phyloP scores from a whole-genome alignment of 2,888 invertebrate genomes.

The Drosophila parthenogenetica region DNA sequence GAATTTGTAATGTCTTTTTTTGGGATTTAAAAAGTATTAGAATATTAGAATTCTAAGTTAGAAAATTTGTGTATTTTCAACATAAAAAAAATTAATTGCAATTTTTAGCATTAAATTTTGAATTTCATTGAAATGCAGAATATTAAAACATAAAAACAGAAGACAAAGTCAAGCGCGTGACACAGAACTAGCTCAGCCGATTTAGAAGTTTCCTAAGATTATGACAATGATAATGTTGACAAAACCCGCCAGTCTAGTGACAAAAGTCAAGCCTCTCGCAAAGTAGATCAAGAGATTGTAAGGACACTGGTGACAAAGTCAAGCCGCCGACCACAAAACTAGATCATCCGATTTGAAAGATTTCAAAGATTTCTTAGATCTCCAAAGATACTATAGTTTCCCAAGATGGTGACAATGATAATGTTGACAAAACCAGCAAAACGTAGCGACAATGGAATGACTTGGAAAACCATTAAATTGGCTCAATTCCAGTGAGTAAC shows the following conservation, averaged over 20 bases:
- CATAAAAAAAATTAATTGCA: no score
- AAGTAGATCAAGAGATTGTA: constrained; percentile 1
- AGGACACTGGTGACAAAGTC: constrained; percentile 45
- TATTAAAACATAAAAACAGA: neutral
- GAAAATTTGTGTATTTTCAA: no score
- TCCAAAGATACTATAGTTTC: neutral
- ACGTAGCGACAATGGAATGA: constrained; percentile 31
- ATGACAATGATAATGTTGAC: constrained; percentile 59
- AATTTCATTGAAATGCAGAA: neutral
- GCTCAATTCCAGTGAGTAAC: constrained; percentile 63
- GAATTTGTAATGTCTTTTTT: no score
- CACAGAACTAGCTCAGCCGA: constrained; percentile 37
- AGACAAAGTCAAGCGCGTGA: constrained; percentile 18
- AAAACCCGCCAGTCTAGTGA: constrained; percentile 32
- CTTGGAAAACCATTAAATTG: constrained; percentile 52
- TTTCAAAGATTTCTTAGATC: constrained; percentile 6
- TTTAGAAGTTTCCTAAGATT: neutral
- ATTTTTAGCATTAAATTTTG: neutral
- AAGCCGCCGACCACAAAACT: constrained; percentile 29
- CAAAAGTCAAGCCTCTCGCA: constrained; percentile 22
- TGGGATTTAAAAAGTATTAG: no score
- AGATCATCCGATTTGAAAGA: constrained; percentile 35
- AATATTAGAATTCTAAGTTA: no score
- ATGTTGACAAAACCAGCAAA: constrained; percentile 61
- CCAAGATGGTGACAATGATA: constrained; percentile 43